phyloP scores from a whole-genome alignment of 1,140 invertebrate genomes.

The Venturia canescens region DNA sequence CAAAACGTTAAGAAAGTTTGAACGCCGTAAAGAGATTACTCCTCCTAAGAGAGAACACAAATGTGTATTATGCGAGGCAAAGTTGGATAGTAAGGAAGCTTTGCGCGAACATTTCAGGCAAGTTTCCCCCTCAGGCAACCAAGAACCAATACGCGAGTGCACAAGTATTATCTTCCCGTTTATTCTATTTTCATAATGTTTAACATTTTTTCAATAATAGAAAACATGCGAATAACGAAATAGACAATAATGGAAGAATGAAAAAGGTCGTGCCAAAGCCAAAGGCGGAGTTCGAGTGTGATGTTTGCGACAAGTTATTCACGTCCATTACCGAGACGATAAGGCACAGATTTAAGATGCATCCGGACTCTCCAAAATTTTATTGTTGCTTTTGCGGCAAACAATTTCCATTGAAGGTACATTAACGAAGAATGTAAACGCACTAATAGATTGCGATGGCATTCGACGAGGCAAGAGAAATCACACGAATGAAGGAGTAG shows the following conservation, averaged over 20 bases:
- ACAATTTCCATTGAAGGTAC: constrained; percentile 83
- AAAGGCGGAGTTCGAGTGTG: constrained; percentile 73
- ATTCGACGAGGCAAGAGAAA: not conserved
- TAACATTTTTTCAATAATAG: constrained; percentile 57
- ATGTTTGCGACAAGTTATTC: constrained; percentile 81
- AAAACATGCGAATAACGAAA: constrained; percentile 78
- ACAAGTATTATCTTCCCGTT: too few relatives aligned
- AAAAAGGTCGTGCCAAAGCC: constrained; percentile 47
- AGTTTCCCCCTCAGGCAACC: not conserved
- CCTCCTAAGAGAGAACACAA: constrained; percentile 57
- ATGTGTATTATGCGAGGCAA: constrained; percentile 76
- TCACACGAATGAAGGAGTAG: not conserved
- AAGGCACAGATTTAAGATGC: constrained; percentile 82
- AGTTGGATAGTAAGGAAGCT: constrained; percentile 75
- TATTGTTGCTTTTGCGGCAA: constrained; percentile 83
- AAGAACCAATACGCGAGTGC: not conserved
- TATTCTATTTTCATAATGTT: not conserved
- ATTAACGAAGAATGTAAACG: constrained; percentile 12
- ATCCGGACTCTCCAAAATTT: constrained; percentile 81
- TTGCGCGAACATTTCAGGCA: constrained; percentile 77
- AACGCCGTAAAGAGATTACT: not conserved
- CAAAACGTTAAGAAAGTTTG: not conserved
- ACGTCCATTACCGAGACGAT: constrained; percentile 81
- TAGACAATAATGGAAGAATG: constrained; percentile 60
- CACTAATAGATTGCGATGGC: too few relatives aligned